Evolutionary conservation across 2,888 invertebrate genomes (phyloP), one percentile per base, ranked within the genome.

Genomic region (Thereva nobilitata): DNA sequence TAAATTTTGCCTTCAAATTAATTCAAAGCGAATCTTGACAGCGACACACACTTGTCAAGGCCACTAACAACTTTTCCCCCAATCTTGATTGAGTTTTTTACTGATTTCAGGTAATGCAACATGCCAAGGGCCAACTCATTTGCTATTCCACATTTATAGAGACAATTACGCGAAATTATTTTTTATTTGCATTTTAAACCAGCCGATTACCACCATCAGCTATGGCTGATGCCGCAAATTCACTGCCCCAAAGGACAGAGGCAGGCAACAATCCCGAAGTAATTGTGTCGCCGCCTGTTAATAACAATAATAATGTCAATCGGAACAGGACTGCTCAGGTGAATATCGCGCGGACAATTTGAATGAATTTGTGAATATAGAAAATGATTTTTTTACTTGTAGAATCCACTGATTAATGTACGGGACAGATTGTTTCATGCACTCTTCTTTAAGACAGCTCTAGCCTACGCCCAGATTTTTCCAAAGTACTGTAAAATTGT

Each of bases 381-480:
- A 23, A 23, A 23, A 2, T 23, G 42, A 34, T 67, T 50, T 10
- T 70, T 71, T 50, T 34, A 50, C 8, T 70, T 72, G 7, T 87
- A 89, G 80, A 92, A 91, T 77, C 90, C 92, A 45, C 80, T 93
- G 70, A 88, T 92, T 75, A 91, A 90, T 82, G 92, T 96, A 67
- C 84, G 97, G 74, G 96, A 97, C 79, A 86, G 96, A 72, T 83
- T 97, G 64, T 97, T 97, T 80, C 94, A 97, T 82, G 95, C 96
- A 9, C 84, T 99, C 73, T 97, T 99, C 82, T 91, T 95, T 78
- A 90, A 95, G 79, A 89, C 92, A 73, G 93, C 98, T 3, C 82
- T 97, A 74, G 89, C 92, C 23, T 99, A 99, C 82, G 95, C 95
- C 49, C 86, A 93, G 75, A 89, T 92, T 64, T 92, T 98, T 82